Evolutionary conservation across 2,113 vertebrate genomes (phyloP), one percentile per base, ranked within the genome.

Genomic region (Fulmarus glacialis): DNA sequence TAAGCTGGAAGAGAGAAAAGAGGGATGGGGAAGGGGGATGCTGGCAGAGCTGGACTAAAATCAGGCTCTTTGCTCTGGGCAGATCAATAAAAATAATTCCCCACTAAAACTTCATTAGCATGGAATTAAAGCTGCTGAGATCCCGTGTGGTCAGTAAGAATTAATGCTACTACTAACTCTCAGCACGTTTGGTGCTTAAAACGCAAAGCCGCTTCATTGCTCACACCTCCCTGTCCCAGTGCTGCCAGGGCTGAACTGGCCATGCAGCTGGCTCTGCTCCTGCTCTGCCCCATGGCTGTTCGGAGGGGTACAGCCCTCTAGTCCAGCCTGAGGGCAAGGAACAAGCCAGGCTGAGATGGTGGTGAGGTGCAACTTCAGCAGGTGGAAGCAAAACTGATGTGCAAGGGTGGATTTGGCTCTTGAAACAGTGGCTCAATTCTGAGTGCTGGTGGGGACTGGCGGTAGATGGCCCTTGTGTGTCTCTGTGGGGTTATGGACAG

Each of bases 21-120:
- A 88, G 40, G 45, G 82, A 68, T 53, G 70, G n/a, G 18, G 58
- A 93, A 82, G n/a, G 36, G 36, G 38, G 48, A 9, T 93, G 66
- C 58, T 94, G 87, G 53, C 92, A 85, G 93, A 94, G 71, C 63
- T 62, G 42, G 21, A 52, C 94, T 96, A 88, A 93, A 97, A 90
- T 78, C 96, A 91, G 78, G 58, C 66, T 95, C 77, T 96, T 91
- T 91, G 78, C 94, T 91, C 62, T 63, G 89, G 79, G 78, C 74
- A 94, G 95, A 95, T 96, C 97, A 96, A 93, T 96, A 96, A 95
- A 96, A 96, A 91, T 96, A 97, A 97, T 96, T 96, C 94, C 84
- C 63, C 29, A 82, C 91, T 97, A 96, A 96, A 97, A 95, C 87
- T 66, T 95, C 94, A 97, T 96, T 97, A 97, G 91, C 58, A 17